Evolutionary conservation across 2,113 vertebrate genomes (phyloP).

Genomic region (Canis aureus): DNA sequence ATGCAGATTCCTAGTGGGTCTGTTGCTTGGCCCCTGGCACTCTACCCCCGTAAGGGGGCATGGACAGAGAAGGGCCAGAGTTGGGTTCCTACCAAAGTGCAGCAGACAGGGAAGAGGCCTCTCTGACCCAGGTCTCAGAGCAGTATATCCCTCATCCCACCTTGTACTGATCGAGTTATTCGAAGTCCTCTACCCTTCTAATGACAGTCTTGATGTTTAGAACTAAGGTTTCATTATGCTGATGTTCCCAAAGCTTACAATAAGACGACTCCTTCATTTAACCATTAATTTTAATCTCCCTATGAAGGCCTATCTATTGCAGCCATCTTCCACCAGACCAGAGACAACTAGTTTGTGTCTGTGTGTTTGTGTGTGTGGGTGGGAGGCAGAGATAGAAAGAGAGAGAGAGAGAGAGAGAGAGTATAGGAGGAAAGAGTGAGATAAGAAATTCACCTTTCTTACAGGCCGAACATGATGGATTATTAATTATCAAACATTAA

Average conservation of each 20-base stretch:
- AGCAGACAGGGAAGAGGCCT: not conserved
- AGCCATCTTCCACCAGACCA: not conserved
- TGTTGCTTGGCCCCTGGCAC: not conserved
- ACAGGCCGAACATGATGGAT: not conserved
- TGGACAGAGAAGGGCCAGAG: not conserved
- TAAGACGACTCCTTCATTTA: not conserved
- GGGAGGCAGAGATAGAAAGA: too few relatives aligned
- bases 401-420: too few relatives aligned
- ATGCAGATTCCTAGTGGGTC: not conserved
- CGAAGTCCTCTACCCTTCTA: not conserved
- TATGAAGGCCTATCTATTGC: not conserved
- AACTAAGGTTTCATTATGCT: not conserved
- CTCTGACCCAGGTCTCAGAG: not conserved
- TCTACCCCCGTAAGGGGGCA: not conserved
- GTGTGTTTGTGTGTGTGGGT: not conserved
- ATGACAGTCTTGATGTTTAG: not conserved
- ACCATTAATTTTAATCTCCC: not conserved
- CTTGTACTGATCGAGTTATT: not conserved
- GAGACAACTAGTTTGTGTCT: not conserved
- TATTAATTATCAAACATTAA: not conserved
- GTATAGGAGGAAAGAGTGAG: not conserved
- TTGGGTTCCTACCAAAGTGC: not conserved
- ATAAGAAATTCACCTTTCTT: not conserved
- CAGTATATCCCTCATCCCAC: too few relatives aligned
- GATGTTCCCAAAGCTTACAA: not conserved